phyloP scores from a whole-genome alignment of 2,888 invertebrate species.

The Anthophora plumipes region DNA sequence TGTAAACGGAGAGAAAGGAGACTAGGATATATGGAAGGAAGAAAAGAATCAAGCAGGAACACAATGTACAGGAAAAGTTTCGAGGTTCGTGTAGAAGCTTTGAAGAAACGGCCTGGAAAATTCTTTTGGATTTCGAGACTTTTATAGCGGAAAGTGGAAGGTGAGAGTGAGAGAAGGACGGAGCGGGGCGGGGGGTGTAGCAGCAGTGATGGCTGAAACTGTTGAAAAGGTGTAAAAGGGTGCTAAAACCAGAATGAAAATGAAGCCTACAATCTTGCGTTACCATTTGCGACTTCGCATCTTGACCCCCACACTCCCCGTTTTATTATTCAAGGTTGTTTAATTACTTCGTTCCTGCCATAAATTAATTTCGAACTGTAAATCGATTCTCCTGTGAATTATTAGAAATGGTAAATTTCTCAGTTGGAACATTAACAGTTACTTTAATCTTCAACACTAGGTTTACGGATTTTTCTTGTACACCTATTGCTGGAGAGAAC shows the following conservation, averaged over 20 bases:
- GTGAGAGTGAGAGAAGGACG: neutral
- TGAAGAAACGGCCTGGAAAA: conserved; percentile 44
- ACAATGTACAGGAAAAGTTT: conserved; percentile 42
- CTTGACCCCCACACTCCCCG: too few species aligned
- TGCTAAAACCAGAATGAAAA: conserved; percentile 35
- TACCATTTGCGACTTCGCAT: neutral
- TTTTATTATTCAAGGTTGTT: neutral
- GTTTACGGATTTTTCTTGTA: too few species aligned
- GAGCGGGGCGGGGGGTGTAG: neutral
- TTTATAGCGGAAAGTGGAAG: neutral
- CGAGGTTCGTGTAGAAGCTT: neutral
- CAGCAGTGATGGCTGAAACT: neutral
- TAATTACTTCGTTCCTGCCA: neutral
- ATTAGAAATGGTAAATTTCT: too few species aligned
- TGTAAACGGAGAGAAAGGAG: neutral
- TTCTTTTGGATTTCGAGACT: conserved; percentile 49
- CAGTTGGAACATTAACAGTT: too few species aligned
- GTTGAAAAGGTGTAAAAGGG: conserved; percentile 5
- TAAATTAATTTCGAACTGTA: neutral
- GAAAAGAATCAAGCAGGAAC: neutral
- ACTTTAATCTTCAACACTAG: too few species aligned
- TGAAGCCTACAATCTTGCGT: neutral
- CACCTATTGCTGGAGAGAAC: too few species aligned
- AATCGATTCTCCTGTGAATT: neutral
- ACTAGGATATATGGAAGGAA: neutral